Conservation (phyloP, 1,140 invertebrate genomes). For the Drosophila biarmipes region DNA sequence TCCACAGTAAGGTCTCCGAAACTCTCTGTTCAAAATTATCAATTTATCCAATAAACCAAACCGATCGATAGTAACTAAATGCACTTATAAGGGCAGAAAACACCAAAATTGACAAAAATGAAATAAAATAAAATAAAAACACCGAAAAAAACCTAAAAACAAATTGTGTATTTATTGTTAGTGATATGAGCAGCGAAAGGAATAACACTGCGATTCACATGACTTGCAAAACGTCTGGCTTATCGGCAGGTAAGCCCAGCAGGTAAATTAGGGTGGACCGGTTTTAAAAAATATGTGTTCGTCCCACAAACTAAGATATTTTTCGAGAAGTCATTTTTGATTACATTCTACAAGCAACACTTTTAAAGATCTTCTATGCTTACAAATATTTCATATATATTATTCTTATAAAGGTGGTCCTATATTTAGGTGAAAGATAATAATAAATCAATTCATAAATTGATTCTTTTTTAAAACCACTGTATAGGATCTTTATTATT, state of each 20-base stretch:
- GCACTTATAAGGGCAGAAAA: constrained; percentile 53
- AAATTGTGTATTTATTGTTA: constrained; percentile 6
- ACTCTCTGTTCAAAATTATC: constrained; percentile 15
- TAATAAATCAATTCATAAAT: too few species aligned
- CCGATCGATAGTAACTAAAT: constrained; percentile 30
- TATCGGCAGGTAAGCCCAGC: constrained; percentile 30
- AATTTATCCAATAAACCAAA: constrained; percentile 24
- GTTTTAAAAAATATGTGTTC: too few species aligned
- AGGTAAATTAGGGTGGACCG: constrained; percentile 55
- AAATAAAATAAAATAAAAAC: constrained; percentile 75
- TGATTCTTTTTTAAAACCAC: too few species aligned
- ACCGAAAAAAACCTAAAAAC: constrained; percentile 66
- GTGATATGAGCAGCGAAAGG: background rate
- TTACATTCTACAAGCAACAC: too few species aligned
- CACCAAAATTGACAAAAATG: constrained; percentile 66
- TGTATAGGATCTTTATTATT: too few species aligned
- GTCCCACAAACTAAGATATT: too few species aligned
- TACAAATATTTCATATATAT: too few species aligned
- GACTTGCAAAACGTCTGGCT: constrained; percentile 46
- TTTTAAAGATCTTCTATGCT: too few species aligned
- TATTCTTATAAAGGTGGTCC: too few species aligned
- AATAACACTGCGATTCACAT: constrained; percentile 22
- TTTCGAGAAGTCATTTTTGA: too few species aligned
- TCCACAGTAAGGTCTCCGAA: constrained; percentile 37
- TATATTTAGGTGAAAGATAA: too few species aligned